Evolutionary conservation across 2,888 invertebrate species (phyloP), one percentile per base, ranked within the genome.

Genomic region (Chesias legatella): DNA sequence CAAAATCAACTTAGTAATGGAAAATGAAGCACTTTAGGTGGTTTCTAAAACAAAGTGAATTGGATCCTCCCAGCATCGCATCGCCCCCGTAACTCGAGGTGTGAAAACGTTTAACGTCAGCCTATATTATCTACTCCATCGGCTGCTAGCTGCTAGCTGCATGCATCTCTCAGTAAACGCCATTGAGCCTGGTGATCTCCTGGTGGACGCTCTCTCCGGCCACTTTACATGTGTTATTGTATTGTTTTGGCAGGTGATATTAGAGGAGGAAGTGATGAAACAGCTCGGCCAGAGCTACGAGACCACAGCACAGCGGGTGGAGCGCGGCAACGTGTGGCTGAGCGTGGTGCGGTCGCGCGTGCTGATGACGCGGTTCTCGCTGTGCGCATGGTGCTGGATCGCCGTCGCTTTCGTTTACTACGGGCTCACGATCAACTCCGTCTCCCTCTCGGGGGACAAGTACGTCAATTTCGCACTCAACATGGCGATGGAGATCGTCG

Each of bases 331-430:
- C 48, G 67, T 75, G n/a, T 83, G 83, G 82, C 40, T 64, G 23
- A 38, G 47, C n/a, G 48, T 82, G 40, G 7, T 76, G 42, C 57
- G 51, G 31, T 81, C 83, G 1, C 71, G 75, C 10, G 67, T 67
- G 43, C 67, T 86, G 46, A 23, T 77, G 64, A 11, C 50, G 7
- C 71, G 84, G 27, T 68, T 84, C 51, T 61, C 56, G 6, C 54
- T 70, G 10, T 78, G 79, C 60, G 57, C 68, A 41, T 80, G 79
- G 72, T 94, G 94, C 73, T 94, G 94, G 94, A 88, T 92, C 6
- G 91, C 93, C 1, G 92, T 92, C 53, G 90, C 93, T 0, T 92
- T 95, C 62, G 92, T 95, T 5, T 95, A 94, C 79, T 95, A 94
- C 68, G 95, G 95, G 0, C 81, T 95, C 25, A 94, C 94, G 10